A percentile compares a stretch with the other conserved stretches of the same genome.
Evolutionary conservation across 2,888 invertebrate genomes (phyloP).

Genomic region (Vanessa cardui): DNA sequence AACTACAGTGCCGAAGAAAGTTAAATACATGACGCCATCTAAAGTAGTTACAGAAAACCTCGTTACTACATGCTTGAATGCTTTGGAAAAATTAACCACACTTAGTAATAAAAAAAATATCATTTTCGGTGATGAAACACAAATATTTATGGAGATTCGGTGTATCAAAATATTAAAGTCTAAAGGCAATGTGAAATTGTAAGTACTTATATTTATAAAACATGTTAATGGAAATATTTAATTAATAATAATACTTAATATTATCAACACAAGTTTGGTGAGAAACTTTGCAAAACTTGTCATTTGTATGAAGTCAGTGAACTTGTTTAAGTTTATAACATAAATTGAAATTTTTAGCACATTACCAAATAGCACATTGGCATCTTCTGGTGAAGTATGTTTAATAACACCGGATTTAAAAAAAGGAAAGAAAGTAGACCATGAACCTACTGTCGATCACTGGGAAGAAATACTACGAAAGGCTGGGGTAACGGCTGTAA

Average conservation of each 20-base stretch:
- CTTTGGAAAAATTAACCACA: conserved; percentile 57
- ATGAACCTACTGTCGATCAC: conserved; percentile 88
- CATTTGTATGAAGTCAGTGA: no score
- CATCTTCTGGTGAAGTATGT: conserved; percentile 87
- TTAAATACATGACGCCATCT: conserved; percentile 64
- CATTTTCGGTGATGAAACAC: conserved; percentile 82
- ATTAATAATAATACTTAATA: no score
- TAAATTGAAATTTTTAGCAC: conserved; percentile 51
- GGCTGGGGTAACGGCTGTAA: conserved; percentile 83
- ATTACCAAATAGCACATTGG: conserved; percentile 84
- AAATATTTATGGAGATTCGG: conserved; percentile 83
- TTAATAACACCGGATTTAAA: conserved; percentile 90
- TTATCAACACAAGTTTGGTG: no score
- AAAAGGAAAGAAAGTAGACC: conserved; percentile 86
- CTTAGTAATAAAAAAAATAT: conserved; percentile 64
- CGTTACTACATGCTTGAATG: conserved; percentile 58
- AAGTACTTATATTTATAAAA: conserved; percentile 56
- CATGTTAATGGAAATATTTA: neutral
- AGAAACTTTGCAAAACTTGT: no score
- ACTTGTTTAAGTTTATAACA: neutral
- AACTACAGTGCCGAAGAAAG: conserved; percentile 47
- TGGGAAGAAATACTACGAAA: conserved; percentile 87
- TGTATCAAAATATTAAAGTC: conserved; percentile 86
- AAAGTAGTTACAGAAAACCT: conserved; percentile 58
- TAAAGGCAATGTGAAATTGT: conserved; percentile 84